Evolutionary conservation across 2,113 vertebrate genomes (phyloP).

Genomic region (Mirounga angustirostris): DNA sequence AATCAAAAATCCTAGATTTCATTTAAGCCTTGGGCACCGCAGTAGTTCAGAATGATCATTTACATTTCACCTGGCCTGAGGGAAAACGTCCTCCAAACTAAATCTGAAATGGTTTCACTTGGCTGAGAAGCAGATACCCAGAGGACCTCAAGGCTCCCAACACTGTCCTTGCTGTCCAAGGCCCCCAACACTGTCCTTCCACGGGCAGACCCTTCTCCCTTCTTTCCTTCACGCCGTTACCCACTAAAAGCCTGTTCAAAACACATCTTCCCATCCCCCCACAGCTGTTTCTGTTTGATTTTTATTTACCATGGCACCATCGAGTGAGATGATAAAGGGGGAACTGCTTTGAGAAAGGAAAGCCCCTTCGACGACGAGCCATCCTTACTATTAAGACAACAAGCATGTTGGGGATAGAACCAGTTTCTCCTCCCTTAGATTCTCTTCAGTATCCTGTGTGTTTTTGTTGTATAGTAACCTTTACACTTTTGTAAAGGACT

Average conservation of each 20-base stretch:
- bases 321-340: not conserved
- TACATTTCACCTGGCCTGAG: not conserved
- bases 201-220: not conserved
- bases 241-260: not conserved
- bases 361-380: not conserved
- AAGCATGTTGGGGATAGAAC: not conserved
- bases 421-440: not conserved
- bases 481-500: not conserved
- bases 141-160: not conserved
- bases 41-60: not conserved
- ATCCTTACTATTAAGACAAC: not conserved
- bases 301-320: not conserved
- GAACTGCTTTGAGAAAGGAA: not conserved
- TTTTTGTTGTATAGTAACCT: not conserved
- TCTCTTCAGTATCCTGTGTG: not conserved
- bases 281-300: not conserved
- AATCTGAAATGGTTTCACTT: not conserved
- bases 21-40: not conserved
- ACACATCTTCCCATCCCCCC: not conserved
- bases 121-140: not conserved
- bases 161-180: not conserved
- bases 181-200: not conserved
- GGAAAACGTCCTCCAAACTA: not conserved
- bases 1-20: constrained; percentile 44
- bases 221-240: not conserved